phyloP scores from a whole-genome alignment of 2,888 invertebrate species.

The Helobdella robusta region DNA sequence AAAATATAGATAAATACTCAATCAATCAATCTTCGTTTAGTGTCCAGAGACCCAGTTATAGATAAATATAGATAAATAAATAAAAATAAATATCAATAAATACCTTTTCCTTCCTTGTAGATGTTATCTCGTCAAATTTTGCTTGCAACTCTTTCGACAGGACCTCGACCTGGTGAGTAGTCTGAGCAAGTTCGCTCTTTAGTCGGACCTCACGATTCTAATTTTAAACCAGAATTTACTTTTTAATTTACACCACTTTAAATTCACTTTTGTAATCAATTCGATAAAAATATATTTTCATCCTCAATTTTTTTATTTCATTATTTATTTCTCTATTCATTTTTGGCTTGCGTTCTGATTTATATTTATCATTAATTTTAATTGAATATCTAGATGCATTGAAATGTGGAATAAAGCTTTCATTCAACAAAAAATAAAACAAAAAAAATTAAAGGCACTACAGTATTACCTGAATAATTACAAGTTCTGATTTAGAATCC shows the following conservation, averaged over 20 bases:
- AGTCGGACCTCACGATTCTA: slow-evolving; percentile 63
- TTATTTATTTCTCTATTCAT: background rate
- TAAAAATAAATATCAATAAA: slow-evolving; percentile 23
- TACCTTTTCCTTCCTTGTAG: slow-evolving; percentile 63
- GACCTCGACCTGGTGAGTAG: slow-evolving; percentile 68
- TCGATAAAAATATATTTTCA: background rate
- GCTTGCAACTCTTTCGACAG: slow-evolving; percentile 69
- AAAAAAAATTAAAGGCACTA: background rate
- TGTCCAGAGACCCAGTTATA: no score
- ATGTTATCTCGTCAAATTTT: slow-evolving; percentile 67
- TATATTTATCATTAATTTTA: no score
- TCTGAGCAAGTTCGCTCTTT: slow-evolving; percentile 68
- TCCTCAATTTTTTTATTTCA: no score
- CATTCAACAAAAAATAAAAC: no score
- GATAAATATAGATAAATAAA: background rate
- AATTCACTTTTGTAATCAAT: background rate
- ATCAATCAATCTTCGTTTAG: background rate
- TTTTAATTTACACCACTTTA: no score
- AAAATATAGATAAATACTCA: background rate
- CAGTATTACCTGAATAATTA: slow-evolving; percentile 22
- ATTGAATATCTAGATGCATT: no score
- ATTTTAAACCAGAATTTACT: background rate
- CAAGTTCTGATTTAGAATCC: slow-evolving; percentile 21
- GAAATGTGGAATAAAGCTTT: no score
- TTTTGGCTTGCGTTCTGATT: background rate